Evolutionary conservation across 37 sponge, comb jelly and placozoan genomes (phyloP), one percentile per base, ranked within the genome.

Genomic region (Geodia barretti): DNA sequence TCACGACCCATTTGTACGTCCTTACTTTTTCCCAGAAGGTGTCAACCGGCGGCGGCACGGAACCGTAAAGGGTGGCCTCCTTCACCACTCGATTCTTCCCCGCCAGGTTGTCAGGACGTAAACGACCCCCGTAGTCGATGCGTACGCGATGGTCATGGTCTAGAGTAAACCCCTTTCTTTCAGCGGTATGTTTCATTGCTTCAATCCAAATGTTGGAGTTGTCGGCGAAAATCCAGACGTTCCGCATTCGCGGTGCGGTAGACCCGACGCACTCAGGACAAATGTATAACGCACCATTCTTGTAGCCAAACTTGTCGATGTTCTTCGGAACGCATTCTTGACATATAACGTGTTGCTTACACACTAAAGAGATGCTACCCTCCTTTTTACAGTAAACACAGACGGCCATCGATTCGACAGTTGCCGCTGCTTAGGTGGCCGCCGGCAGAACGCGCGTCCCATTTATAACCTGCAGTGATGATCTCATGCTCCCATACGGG

Each of bases 131-230:
- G 28, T 78, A 37, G 20, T 77, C 73, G 23, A 78, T 74, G 25
- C 86, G 40, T 37, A 75, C 86, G 1, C 86, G 71, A 60, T 39
- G 72, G 31, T 85, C 79, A 36, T 85, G 78, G n/a, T 14, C 4
- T 20, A 58, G 23, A 3, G 11, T 39, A 5, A 73, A 43, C 39
- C 21, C 4, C 39, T 70, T 47, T 14, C 7, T 14, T 47, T 47
- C 14, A 47, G 11, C 14, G 11, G 54, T 47, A 14, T 17, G 14
- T 14, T 47, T 47, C 14, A 17, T 7, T 47, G 54, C 54, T 14
- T 47, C 54, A 47, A 47, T 47, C 54, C 54, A 47, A 17, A 47
- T 47, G 14, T 47, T 47, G 14, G 54, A 47, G 54, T 47, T 47
- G 54, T 47, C 54, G 14, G 14, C 54, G 54, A 47, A 47, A 17